These are phyloP conservation scores for Calameuta pallipes DNA, from an alignment of 2,888 invertebrate species.

Conservation along the genomic window DNA sequence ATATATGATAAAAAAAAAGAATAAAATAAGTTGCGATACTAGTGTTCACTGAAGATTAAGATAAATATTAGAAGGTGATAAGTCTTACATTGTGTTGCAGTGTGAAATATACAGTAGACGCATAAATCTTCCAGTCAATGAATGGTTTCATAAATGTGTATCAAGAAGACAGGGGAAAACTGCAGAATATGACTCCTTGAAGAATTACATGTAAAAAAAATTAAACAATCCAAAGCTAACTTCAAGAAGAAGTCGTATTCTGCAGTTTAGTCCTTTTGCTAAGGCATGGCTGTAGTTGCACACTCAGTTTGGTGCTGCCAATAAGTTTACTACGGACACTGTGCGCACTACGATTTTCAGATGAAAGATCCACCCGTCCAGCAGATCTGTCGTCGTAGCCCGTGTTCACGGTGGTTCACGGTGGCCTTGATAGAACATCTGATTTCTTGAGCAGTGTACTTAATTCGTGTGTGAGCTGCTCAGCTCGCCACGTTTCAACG, in stretches of 20 bases:
- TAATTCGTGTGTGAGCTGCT: slow-evolving; percentile 27
- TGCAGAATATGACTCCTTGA: too few species aligned
- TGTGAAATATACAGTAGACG: not conserved
- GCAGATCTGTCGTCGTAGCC: slow-evolving; percentile 1
- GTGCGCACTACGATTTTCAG: not conserved
- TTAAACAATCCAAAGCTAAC: too few species aligned
- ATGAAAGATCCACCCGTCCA: not conserved
- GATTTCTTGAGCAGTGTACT: slow-evolving; percentile 35
- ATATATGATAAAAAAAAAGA: not conserved
- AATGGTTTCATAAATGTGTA: not conserved
- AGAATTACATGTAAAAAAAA: too few species aligned
- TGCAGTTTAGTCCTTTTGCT: not conserved
- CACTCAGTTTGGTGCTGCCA: not conserved
- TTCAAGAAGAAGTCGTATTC: too few species aligned
- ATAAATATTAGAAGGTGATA: not conserved
- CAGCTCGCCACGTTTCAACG: not conserved
- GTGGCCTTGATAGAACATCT: slow-evolving; percentile 38
- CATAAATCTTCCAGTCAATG: not conserved
- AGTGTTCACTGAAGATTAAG: not conserved
- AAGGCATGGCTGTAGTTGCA: not conserved
- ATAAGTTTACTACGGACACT: not conserved
- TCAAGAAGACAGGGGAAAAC: not conserved
- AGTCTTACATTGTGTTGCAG: not conserved
- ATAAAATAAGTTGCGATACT: not conserved
- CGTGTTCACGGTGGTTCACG: slow-evolving; percentile 26